Evolutionary conservation across 2,113 vertebrate genomes (phyloP), one percentile per base, ranked within the genome.

Genomic region (Sturnus vulgaris): DNA sequence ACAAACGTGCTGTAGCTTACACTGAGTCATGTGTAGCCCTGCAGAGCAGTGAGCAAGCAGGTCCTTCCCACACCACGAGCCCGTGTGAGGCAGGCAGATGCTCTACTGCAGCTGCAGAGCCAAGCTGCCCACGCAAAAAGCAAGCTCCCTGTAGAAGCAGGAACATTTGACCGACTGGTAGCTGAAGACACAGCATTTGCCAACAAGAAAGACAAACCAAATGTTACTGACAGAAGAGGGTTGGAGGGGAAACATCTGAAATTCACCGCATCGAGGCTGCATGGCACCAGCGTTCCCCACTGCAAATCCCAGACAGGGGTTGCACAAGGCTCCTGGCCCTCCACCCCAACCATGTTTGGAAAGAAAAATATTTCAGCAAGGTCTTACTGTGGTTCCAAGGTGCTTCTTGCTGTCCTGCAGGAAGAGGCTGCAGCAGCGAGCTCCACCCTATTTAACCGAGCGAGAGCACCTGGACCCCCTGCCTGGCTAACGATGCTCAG

Each of bases 261-360:
- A 81, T 18, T 24, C 4, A 0, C 35, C 1, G 0, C 11, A 2
- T 20, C 25, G 11, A 22, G 15, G 27, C 46, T 50, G 20, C 8
- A 0, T 1, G 18, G 42, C 42, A 9, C 11, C 15, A n/a, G 11
- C 2, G 0, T 9, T 18, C 11, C 50, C 15, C 2, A 0, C 33
- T 23, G 18, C 37, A 47, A 20, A 61, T 24, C 24, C 30, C 56
- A n/a, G 28, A 37, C 6, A 68, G 17, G 7, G 9, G 21, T 49
- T 79, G 39, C 61, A 39, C 0, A 0, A 49, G 13, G 11, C 56
- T 47, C 52, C 25, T 7, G 9, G 15, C 30, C 64, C 52, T n/a
- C 52, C n/a, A 19, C 15, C 23, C 56, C 22, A 27, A 1, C 12
- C 1, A 0, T 1, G 2, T 9, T 21, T 10, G 10, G 25, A 56